phyloP scores from a whole-genome alignment of 2,797 vertebrate species.

The Apodemus agrarius region DNA sequence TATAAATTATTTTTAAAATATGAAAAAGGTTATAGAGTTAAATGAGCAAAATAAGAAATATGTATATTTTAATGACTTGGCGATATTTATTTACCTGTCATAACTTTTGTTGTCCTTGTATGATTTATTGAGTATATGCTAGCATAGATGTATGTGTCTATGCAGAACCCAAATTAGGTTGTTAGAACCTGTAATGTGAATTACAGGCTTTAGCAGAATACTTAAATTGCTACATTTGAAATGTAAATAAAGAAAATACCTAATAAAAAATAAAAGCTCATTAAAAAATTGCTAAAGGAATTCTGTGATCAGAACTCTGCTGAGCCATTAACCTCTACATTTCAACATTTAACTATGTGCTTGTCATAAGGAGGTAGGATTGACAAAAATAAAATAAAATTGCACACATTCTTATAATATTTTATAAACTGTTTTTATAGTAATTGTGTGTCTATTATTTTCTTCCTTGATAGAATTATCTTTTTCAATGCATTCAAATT shows the following conservation, averaged over 20 bases:
- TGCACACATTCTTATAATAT: not conserved
- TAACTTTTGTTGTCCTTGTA: not conserved
- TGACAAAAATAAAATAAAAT: not conserved
- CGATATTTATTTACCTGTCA: not conserved
- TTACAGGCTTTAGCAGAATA: not conserved
- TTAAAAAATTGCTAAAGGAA: not conserved
- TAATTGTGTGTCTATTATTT: not conserved
- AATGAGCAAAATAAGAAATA: not conserved
- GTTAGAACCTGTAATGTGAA: not conserved
- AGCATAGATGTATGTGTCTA: not conserved
- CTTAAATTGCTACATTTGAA: too few species aligned
- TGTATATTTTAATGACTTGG: not conserved
- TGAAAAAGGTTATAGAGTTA: not conserved
- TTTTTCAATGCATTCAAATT: conserved; percentile 10
- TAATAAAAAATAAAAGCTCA: too few species aligned
- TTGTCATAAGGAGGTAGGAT: not conserved
- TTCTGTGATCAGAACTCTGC: not conserved
- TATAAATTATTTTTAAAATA: not conserved
- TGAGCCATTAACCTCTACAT: not conserved
- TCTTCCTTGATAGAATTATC: not conserved
- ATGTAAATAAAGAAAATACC: too few species aligned
- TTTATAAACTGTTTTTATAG: not conserved
- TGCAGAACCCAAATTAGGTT: not conserved
- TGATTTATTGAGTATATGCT: not conserved
- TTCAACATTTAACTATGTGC: not conserved